Percentiles rank a stretch among this genome's conserved stretches.
These are phyloP conservation scores for Poecile atricapillus DNA, from an alignment of 2,113 vertebrate species.

Conservation along the genomic window DNA sequence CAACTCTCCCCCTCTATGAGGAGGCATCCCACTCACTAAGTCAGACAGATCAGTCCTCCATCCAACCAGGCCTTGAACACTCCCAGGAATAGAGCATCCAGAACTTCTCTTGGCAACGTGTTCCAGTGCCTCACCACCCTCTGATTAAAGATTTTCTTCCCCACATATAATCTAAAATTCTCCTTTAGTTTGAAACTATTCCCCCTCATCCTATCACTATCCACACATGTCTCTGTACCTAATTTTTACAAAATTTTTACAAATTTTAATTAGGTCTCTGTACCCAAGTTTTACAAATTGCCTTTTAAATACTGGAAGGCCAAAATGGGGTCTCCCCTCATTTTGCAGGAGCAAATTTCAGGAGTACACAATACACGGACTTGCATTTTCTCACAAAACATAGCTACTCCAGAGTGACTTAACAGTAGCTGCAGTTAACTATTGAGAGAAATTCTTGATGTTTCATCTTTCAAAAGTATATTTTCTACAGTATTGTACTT, in stretches of 20 bases:
- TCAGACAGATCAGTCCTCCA: neutral
- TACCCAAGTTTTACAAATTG: neutral
- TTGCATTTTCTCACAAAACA: neutral
- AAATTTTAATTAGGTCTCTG: too few relatives aligned
- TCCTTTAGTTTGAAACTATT: neutral
- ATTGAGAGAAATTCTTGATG: neutral
- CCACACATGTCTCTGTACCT: neutral
- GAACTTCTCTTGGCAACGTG: neutral
- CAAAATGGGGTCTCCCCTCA: neutral
- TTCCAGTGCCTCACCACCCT: neutral
- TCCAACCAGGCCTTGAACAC: neutral
- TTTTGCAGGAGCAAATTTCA: neutral
- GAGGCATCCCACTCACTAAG: neutral
- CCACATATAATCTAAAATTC: neutral
- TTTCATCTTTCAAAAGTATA: neutral
- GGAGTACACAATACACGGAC: neutral
- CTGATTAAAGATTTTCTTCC: neutral
- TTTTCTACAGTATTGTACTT: neutral
- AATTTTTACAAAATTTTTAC: too few relatives aligned
- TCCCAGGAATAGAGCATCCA: neutral
- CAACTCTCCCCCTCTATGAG: rapidly evolving
- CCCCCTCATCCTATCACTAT: neutral
- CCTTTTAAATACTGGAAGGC: neutral
- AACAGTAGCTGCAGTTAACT: neutral
- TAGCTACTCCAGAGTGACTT: neutral